Conservation (phyloP, 1,140 invertebrate genomes). For the Neodiprion virginianus region DNA sequence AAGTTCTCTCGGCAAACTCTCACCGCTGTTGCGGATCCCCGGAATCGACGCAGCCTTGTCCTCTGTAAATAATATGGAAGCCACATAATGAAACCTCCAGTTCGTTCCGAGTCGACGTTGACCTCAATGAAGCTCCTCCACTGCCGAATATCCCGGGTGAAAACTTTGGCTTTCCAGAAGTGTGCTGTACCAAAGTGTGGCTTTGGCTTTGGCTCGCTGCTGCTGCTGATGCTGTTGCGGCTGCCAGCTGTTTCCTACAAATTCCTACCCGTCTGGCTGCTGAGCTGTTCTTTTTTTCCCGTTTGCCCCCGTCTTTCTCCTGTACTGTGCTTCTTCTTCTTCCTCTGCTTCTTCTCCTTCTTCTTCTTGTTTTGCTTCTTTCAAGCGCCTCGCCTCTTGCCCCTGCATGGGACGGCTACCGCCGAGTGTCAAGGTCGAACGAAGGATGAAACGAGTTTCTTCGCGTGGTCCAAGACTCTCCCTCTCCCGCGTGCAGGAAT, state of each 20-base stretch:
- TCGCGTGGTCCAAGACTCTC: background rate
- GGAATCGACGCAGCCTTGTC: too few relatives aligned
- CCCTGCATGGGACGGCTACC: background rate
- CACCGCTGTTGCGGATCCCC: too few relatives aligned
- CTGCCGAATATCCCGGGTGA: background rate
- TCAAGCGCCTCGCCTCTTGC: background rate
- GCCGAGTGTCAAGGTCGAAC: too few relatives aligned
- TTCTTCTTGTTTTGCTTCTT: background rate
- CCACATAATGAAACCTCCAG: too few relatives aligned
- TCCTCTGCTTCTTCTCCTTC: slow-evolving; percentile 4
- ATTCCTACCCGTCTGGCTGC: background rate
- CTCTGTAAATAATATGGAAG: too few relatives aligned
- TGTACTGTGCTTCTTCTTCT: background rate
- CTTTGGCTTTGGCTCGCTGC: background rate
- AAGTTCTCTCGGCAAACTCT: too few relatives aligned
- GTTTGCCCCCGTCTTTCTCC: background rate
- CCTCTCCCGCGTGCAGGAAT: background rate
- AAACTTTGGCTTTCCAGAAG: background rate
- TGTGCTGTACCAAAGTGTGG: background rate
- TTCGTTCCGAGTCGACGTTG: too few relatives aligned
- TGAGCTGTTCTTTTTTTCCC: slow-evolving; percentile 7
- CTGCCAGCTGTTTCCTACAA: background rate
- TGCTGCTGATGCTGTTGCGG: background rate
- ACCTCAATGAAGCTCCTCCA: too few relatives aligned
- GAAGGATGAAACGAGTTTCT: background rate